phyloP scores from a whole-genome alignment of 2,113 vertebrate species.

The Mesitornis unicolor region DNA sequence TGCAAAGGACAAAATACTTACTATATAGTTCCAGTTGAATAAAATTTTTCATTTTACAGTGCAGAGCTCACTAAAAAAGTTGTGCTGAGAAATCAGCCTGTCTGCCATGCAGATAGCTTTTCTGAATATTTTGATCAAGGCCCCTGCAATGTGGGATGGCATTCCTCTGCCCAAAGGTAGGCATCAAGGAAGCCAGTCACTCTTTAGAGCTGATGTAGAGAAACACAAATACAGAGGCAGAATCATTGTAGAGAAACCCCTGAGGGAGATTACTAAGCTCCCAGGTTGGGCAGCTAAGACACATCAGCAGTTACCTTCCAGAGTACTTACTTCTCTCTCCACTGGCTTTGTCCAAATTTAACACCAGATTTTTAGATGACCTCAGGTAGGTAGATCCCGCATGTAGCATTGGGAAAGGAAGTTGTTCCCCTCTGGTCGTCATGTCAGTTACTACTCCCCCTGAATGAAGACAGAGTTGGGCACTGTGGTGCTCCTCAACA shows the following conservation, averaged over 20 bases:
- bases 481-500: accelerated
- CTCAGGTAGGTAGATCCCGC: not conserved
- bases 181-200: not conserved
- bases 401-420: not conserved
- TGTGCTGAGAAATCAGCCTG: not conserved
- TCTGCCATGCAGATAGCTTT: not conserved
- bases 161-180: not conserved
- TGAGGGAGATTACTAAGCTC: not conserved
- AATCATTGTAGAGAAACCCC: not conserved
- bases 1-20: not conserved
- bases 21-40: not conserved
- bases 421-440: not conserved
- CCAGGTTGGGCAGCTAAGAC: not conserved
- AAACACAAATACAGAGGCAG: not conserved
- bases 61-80: not conserved
- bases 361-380: not conserved
- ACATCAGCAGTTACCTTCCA: not conserved
- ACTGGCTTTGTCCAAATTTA: not conserved
- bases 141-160: not conserved
- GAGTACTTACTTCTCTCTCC: not conserved
- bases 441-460: not conserved
- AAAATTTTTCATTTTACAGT: not conserved
- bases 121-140: not conserved
- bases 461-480: not conserved
- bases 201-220: not conserved